Conservation (phyloP, 2,888 invertebrate species). For the Hirtodrosophila cameraria region DNA sequence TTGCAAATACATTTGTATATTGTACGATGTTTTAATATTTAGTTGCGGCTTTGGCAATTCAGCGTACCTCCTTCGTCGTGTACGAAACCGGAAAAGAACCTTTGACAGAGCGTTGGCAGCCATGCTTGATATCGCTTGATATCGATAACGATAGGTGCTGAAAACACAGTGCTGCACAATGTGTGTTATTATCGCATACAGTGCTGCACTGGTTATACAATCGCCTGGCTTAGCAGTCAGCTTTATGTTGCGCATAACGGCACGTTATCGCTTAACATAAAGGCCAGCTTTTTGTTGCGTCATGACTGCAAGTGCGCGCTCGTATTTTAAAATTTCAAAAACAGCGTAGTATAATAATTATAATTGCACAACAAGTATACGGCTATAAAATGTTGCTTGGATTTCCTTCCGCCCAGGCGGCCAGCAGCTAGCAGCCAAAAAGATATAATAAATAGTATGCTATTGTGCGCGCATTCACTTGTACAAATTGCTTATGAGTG, state of each 20-base stretch:
- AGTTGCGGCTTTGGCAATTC: constrained; percentile 49
- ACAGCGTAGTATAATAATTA: not conserved
- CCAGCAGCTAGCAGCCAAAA: constrained; percentile 4
- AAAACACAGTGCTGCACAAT: constrained; percentile 36
- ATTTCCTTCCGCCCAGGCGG: constrained; percentile 45
- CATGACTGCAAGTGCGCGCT: too few relatives aligned
- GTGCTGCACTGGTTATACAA: constrained; percentile 12
- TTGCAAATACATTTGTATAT: constrained; percentile 33
- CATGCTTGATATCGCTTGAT: constrained; percentile 38
- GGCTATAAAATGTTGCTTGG: constrained; percentile 10
- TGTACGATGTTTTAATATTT: constrained; percentile 80
- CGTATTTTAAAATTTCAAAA: constrained; percentile 23
- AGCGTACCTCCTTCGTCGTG: constrained; percentile 83
- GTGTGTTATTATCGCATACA: constrained; percentile 15
- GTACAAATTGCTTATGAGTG: constrained; percentile 63
- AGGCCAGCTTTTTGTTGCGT: too few relatives aligned
- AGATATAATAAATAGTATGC: constrained; percentile 17
- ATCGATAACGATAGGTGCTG: constrained; percentile 45
- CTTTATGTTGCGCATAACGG: constrained; percentile 3
- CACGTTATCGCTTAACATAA: not conserved
- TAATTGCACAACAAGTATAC: not conserved
- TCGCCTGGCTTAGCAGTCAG: constrained; percentile 24
- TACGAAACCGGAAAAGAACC: constrained; percentile 84
- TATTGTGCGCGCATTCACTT: constrained; percentile 53
- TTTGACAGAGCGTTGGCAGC: constrained; percentile 45